These are phyloP conservation scores for Plestiodon gilberti DNA, from an alignment of 2,113 vertebrate species.

Conservation along the genomic window DNA sequence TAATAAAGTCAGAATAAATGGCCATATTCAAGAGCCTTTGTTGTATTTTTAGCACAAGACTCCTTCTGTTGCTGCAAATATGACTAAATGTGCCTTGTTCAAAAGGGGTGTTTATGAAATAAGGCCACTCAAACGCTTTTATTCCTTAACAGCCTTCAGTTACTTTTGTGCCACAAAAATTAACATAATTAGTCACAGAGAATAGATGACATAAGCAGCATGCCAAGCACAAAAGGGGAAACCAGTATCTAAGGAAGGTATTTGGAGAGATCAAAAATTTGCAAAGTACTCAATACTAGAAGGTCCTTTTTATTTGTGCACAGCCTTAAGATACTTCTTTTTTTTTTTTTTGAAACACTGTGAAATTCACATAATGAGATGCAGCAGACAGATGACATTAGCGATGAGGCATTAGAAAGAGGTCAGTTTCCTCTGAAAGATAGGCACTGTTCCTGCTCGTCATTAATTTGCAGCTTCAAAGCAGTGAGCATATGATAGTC, in stretches of 20 bases:
- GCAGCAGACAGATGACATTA: constrained; percentile 96
- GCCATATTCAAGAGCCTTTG: constrained; percentile 86
- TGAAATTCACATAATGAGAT: constrained; percentile 98
- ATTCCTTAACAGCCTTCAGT: constrained; percentile 86
- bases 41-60: constrained; percentile 90
- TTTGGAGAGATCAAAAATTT: constrained; percentile 96
- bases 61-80: constrained; percentile 89
- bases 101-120: constrained; percentile 89
- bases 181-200: constrained; percentile 91
- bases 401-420: constrained; percentile 95
- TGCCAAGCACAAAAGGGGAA: constrained; percentile 82
- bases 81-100: constrained; percentile 85
- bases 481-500: constrained; percentile 90
- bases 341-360: constrained; percentile 76
- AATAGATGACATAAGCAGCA: constrained; percentile 85
- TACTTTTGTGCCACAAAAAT: constrained; percentile 90
- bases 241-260: constrained; percentile 90
- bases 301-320: constrained; percentile 98
- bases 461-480: constrained; percentile 99
- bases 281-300: constrained; percentile 95
- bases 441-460: constrained; percentile 92
- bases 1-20: constrained; percentile 89
- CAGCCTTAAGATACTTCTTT: constrained; percentile 93
- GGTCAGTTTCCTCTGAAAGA: constrained; percentile 95
- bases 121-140: constrained; percentile 84